Conservation (phyloP, 2,888 invertebrate genomes). For the Oeneis ivallda region DNA sequence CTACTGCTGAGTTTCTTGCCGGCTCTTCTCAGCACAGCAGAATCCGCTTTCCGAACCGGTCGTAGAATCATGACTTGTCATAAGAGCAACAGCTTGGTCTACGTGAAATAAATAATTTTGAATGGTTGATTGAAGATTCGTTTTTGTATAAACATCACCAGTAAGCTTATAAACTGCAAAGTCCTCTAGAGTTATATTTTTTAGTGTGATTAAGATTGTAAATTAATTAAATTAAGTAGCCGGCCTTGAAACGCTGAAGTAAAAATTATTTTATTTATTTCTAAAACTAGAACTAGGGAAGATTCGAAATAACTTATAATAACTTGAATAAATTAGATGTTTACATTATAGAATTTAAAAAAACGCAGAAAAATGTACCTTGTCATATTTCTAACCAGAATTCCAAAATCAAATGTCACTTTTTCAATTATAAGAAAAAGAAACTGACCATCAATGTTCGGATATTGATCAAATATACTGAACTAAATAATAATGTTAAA, state of each 20-base stretch:
- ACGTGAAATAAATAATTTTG: too few relatives aligned
- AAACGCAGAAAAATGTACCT: neutral
- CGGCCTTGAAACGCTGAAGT: conserved; percentile 38
- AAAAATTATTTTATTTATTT: conserved; percentile 21
- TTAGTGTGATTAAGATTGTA: neutral
- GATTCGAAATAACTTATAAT: conserved; percentile 42
- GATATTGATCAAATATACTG: too few relatives aligned
- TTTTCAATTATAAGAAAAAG: too few relatives aligned
- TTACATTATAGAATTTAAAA: conserved; percentile 1
- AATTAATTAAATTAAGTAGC: conserved; percentile 44
- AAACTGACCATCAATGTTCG: too few relatives aligned
- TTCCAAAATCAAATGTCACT: too few relatives aligned
- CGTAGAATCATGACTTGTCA: too few relatives aligned
- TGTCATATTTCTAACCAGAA: too few relatives aligned
- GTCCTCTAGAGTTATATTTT: neutral
- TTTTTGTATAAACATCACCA: neutral
- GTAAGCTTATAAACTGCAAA: neutral
- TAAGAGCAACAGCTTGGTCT: too few relatives aligned
- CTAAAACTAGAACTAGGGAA: conserved; percentile 43
- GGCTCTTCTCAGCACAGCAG: too few relatives aligned
- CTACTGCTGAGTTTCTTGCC: too few relatives aligned
- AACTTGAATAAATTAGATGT: conserved; percentile 30
- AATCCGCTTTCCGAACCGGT: too few relatives aligned
- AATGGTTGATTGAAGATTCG: neutral
- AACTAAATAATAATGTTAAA: too few relatives aligned